Conservation (phyloP, 2,797 vertebrate genomes). For the Scleropages formosus region DNA sequence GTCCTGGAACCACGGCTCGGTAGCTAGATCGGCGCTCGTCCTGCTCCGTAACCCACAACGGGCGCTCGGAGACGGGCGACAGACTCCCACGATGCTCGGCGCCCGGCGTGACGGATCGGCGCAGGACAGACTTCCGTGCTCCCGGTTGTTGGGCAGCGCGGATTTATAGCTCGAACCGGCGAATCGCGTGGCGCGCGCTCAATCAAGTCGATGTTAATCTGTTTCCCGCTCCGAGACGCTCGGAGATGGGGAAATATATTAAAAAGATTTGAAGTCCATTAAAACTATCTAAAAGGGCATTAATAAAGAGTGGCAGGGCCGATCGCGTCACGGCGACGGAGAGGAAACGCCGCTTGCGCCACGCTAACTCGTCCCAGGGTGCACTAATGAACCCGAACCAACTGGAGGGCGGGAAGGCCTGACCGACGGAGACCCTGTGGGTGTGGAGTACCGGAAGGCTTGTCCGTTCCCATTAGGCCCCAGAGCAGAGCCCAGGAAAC, state of each 20-base stretch:
- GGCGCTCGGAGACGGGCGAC: neutral
- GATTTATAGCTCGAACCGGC: neutral
- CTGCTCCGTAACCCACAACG: neutral
- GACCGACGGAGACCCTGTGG: neutral
- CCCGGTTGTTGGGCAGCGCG: neutral
- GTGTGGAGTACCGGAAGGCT: neutral
- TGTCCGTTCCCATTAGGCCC: neutral
- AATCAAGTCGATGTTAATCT: conserved; percentile 15
- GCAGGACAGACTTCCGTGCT: neutral
- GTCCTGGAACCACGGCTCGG: neutral
- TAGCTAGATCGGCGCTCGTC: neutral
- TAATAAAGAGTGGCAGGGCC: neutral
- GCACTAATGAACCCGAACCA: no score
- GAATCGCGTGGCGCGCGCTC: neutral
- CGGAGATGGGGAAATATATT: neutral
- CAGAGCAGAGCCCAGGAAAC: conserved; percentile 22
- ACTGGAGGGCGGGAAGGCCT: no score
- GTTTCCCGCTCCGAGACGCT: neutral
- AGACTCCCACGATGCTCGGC: neutral
- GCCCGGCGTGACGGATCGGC: neutral
- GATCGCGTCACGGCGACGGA: neutral
- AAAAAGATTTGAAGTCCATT: neutral
- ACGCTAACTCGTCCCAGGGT: no score
- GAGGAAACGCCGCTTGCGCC: neutral
- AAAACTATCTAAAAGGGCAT: neutral